Evolutionary conservation across 1,140 invertebrate species (phyloP).

Genomic region (Lineus longissimus): DNA sequence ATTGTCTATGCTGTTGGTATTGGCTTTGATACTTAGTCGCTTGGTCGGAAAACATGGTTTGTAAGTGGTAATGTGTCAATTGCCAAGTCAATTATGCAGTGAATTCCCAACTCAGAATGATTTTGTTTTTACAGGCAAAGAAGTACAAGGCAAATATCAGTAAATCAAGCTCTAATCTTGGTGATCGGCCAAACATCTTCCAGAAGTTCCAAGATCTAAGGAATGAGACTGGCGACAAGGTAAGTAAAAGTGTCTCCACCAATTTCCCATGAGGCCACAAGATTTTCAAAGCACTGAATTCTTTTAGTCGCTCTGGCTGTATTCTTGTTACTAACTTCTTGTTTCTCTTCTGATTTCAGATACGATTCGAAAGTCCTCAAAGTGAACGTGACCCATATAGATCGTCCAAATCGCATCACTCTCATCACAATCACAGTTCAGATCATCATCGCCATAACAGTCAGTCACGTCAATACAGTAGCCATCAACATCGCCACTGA

Average conservation of each 20-base stretch:
- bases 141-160: slow-evolving; percentile 23
- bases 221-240: slow-evolving; percentile 15
- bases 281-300: too few species aligned
- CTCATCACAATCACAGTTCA: slow-evolving; percentile 6
- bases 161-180: neutral
- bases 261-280: neutral
- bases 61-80: too few species aligned
- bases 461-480: slow-evolving; percentile 6
- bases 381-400: neutral
- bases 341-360: slow-evolving; percentile 2
- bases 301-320: too few species aligned
- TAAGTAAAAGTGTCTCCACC: slow-evolving; percentile 1
- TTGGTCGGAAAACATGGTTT: too few species aligned
- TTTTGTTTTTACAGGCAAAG: slow-evolving; percentile 22
- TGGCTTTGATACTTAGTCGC: too few species aligned
- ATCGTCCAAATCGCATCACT: neutral
- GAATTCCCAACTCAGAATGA: neutral
- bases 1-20: neutral
- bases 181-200: slow-evolving; percentile 22
- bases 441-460: slow-evolving; percentile 4
- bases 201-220: slow-evolving; percentile 26
- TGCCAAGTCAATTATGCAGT: neutral
- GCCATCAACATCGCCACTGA: slow-evolving; percentile 10
- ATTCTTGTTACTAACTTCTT: neutral
- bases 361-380: slow-evolving; percentile 10